Conservation (phyloP, 2,888 invertebrate species). For the Drosophila peninsularis region DNA sequence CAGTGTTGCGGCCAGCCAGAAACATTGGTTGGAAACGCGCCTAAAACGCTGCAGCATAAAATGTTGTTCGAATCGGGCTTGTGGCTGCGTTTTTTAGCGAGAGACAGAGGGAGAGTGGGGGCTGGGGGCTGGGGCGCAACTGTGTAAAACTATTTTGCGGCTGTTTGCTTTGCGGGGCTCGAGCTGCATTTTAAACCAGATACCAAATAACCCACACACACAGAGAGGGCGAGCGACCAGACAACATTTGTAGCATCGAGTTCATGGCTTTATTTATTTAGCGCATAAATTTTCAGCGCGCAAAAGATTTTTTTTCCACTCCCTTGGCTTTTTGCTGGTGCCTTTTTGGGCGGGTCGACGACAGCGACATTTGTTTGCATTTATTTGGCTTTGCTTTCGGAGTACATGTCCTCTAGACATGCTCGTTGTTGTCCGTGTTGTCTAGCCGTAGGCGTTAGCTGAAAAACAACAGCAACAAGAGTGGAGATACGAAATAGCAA, state of each 20-base stretch:
- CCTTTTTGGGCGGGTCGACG: constrained; percentile 26
- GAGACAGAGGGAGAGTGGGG: neutral
- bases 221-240: constrained; percentile 22
- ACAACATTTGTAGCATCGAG: constrained; percentile 68
- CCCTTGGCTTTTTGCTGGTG: constrained; percentile 10
- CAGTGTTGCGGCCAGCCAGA: constrained; percentile 5
- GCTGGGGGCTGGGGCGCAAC: neutral
- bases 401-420: constrained; percentile 46
- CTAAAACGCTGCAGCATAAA: constrained; percentile 49
- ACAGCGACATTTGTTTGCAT: constrained; percentile 73
- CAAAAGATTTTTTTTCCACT: constrained; percentile 46
- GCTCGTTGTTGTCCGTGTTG: constrained; percentile 27
- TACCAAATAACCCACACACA: constrained; percentile 12
- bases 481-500: neutral
- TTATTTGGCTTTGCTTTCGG: constrained; percentile 62
- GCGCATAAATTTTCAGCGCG: constrained; percentile 73
- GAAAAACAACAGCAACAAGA: neutral
- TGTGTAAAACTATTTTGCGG: constrained; percentile 54
- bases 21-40: constrained; percentile 27
- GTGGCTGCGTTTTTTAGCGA: constrained; percentile 29
- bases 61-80: constrained; percentile 47
- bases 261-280: constrained; percentile 78
- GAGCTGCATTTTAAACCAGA: constrained; percentile 45
- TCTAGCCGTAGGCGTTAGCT: constrained; percentile 46
- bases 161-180: constrained; percentile 50